Evolutionary conservation across 1,140 invertebrate species (phyloP).

Genomic region (Aradophagus sp.): DNA sequence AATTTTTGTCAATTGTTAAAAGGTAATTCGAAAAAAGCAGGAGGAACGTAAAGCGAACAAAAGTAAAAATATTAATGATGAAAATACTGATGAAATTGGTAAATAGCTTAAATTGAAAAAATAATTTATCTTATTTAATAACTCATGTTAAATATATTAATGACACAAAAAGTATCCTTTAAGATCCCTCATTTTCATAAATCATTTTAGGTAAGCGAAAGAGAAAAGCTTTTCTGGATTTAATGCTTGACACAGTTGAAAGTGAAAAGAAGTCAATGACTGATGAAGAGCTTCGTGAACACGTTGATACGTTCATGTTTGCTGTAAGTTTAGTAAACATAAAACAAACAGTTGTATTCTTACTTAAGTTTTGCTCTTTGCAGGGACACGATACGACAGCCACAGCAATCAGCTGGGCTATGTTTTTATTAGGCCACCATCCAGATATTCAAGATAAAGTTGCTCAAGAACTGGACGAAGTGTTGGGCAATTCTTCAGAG

Average conservation of each 20-base stretch:
- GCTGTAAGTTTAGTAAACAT: constrained; percentile 74
- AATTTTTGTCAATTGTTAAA: constrained; percentile 1
- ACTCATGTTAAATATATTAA: too few species aligned
- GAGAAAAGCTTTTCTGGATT: constrained; percentile 80
- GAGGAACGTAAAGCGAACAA: constrained; percentile 24
- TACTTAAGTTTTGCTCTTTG: constrained; percentile 2
- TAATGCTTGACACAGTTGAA: constrained; percentile 78
- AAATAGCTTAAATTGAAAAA: constrained; percentile 13
- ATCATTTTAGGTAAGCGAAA: constrained; percentile 66
- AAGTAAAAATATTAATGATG: not conserved
- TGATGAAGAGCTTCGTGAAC: constrained; percentile 81
- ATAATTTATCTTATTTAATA: too few species aligned
- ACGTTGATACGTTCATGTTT: constrained; percentile 87
- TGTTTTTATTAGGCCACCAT: constrained; percentile 76
- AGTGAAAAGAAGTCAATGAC: constrained; percentile 76
- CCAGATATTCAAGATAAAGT: constrained; percentile 78
- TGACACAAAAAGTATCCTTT: too few species aligned
- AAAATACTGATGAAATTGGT: constrained; percentile 35
- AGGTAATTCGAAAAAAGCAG: constrained; percentile 51
- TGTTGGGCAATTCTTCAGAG: constrained; percentile 73
- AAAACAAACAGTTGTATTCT: not conserved
- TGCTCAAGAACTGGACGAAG: constrained; percentile 77
- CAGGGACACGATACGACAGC: constrained; percentile 81
- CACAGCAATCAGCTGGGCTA: constrained; percentile 75
- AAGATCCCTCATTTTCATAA: too few species aligned